These are phyloP conservation scores for Eurystomus gularis DNA, from an alignment of 2,113 vertebrate species.

Conservation along the genomic window DNA sequence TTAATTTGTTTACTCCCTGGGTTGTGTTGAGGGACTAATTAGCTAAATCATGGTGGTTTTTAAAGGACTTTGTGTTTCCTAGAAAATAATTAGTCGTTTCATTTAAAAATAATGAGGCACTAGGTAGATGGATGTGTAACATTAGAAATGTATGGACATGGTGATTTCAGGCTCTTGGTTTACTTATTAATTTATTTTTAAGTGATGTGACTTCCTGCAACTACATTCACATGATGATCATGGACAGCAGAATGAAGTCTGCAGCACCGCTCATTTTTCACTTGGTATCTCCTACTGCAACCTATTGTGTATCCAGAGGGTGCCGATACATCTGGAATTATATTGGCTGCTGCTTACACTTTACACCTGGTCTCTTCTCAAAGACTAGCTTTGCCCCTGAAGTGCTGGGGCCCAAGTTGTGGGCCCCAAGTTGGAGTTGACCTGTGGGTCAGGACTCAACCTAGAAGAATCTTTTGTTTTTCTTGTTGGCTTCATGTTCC, in stretches of 20 bases:
- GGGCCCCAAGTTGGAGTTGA: no score
- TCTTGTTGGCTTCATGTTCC: no score
- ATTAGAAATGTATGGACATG: neutral
- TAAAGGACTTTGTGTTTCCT: constrained; percentile 3
- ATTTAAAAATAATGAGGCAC: neutral
- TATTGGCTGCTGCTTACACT: neutral
- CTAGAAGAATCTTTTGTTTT: no score
- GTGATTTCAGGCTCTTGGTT: neutral
- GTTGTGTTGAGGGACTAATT: constrained; percentile 21
- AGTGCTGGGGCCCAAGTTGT: no score
- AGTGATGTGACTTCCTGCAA: neutral
- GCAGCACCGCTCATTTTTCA: neutral
- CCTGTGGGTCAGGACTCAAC: no score
- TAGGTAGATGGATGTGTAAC: neutral
- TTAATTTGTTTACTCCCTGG: constrained; percentile 35
- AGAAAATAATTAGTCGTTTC: constrained; percentile 17
- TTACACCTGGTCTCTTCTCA: neutral
- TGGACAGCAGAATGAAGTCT: neutral
- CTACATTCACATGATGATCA: neutral
- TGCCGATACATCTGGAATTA: neutral
- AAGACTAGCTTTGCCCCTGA: neutral
- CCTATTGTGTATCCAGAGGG: neutral
- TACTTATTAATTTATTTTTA: neutral
- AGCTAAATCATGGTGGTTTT: neutral
- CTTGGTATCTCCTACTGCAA: neutral